Evolutionary conservation across 2,113 vertebrate genomes (phyloP).

Genomic region (Thunnus maccoyii): DNA sequence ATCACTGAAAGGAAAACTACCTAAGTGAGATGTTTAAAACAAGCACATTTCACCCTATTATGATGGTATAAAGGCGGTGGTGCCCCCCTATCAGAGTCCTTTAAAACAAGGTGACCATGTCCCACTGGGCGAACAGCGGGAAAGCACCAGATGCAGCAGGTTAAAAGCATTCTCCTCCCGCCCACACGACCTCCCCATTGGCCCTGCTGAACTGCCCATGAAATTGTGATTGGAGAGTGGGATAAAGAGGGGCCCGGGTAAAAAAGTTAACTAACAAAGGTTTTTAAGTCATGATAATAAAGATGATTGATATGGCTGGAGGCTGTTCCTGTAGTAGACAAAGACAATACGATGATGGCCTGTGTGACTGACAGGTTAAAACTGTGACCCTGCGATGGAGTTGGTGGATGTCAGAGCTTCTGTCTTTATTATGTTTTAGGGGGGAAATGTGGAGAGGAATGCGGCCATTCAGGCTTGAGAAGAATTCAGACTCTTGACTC

Average conservation of each 20-base stretch:
- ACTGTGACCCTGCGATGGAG: conserved; percentile 76
- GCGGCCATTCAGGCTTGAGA: conserved; percentile 64
- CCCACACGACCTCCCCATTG: conserved; percentile 84
- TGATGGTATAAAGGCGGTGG: conserved; percentile 77
- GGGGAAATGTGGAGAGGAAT: conserved; percentile 71
- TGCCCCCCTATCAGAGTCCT: conserved; percentile 75
- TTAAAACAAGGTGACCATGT: conserved; percentile 88
- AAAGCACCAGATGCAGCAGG: conserved; percentile 87
- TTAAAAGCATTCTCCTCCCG: conserved; percentile 86
- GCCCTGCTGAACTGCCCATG: conserved; percentile 81
- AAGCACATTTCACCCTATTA: conserved; percentile 84
- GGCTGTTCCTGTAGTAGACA: conserved; percentile 84
- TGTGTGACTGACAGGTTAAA: conserved; percentile 81
- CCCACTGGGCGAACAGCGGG: conserved; percentile 86
- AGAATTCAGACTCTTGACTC: conserved; percentile 37
- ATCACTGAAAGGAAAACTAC: conserved; percentile 81
- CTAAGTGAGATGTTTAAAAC: conserved; percentile 84
- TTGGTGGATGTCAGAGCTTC: conserved; percentile 75
- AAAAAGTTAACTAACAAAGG: conserved; percentile 84
- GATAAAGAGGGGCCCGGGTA: conserved; percentile 75
- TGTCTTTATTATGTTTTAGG: conserved; percentile 75
- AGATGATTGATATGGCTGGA: conserved; percentile 85
- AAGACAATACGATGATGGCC: conserved; percentile 75
- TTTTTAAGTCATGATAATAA: conserved; percentile 87
- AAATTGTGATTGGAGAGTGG: conserved; percentile 86